phyloP scores from a whole-genome alignment of 2,797 vertebrate genomes.

The Pogoniulus pusillus region DNA sequence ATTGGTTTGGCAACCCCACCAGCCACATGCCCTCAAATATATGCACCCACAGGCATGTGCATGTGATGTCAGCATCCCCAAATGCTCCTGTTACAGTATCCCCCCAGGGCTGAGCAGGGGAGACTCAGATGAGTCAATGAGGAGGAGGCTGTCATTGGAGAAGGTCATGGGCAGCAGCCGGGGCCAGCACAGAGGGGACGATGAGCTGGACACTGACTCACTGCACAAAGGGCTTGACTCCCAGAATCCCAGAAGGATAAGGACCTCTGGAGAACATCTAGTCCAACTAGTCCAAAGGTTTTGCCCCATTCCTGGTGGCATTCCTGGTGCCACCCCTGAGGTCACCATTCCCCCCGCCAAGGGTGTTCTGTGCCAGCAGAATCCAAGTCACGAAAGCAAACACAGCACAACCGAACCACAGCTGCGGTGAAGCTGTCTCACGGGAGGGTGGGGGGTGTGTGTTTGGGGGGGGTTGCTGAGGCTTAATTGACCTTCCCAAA shows the following conservation, averaged over 20 bases:
- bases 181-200: neutral
- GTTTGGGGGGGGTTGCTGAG: neutral
- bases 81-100: conserved; percentile 1
- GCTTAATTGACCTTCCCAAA: neutral
- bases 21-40: neutral
- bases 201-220: fast-evolving
- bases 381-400: neutral
- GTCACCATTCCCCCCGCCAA: neutral
- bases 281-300: neutral
- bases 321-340: neutral
- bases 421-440: fast-evolving
- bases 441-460: too few relatives aligned
- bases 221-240: neutral
- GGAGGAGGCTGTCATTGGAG: neutral
- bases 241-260: neutral
- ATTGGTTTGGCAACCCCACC: fast-evolving
- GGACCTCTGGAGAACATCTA: too few relatives aligned
- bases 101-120: fast-evolving
- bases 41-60: neutral
- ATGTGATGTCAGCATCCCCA: conserved; percentile 5
- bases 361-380: fast-evolving
- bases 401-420: fast-evolving
- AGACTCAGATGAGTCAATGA: neutral
- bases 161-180: neutral
- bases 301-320: neutral